Evolutionary conservation across 2,797 vertebrate species (phyloP).

Genomic region (Microchirus variegatus): DNA sequence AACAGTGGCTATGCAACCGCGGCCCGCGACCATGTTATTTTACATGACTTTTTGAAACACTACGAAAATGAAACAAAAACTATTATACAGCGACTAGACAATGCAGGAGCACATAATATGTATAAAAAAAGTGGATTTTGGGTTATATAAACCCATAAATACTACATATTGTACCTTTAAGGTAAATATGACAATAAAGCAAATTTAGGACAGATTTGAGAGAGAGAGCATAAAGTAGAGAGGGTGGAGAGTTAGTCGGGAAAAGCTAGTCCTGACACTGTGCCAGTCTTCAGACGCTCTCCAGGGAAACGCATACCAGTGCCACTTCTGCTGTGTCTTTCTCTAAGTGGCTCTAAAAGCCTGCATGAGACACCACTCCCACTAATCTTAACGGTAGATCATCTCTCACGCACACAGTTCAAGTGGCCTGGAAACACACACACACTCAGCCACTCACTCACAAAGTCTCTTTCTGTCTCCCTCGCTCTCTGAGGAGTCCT

Average conservation of each 20-base stretch:
- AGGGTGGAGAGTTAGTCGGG: conserved; percentile 1
- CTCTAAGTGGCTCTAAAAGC: conserved; percentile 64
- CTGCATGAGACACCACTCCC: conserved; percentile 30
- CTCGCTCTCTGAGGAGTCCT: conserved; percentile 23
- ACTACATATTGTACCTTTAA: too few relatives aligned
- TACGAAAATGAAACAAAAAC: too few relatives aligned
- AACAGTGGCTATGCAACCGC: too few relatives aligned
- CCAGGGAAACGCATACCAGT: conserved; percentile 45
- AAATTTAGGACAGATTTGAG: neutral
- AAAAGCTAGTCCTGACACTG: conserved; percentile 34
- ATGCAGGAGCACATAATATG: too few relatives aligned
- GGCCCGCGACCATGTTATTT: too few relatives aligned
- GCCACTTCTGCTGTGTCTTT: conserved; percentile 26
- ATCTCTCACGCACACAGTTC: conserved; percentile 15
- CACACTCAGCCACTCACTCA: conserved; percentile 7
- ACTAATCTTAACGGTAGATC: conserved; percentile 43
- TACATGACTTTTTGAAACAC: too few relatives aligned
- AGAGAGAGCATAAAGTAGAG: neutral
- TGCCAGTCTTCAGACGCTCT: conserved; percentile 35
- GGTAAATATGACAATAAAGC: too few relatives aligned
- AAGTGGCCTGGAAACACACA: conserved; percentile 17
- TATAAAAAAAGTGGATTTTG: too few relatives aligned
- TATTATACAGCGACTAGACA: too few relatives aligned
- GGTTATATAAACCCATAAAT: too few relatives aligned
- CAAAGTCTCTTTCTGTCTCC: conserved; percentile 3